A percentile compares a stretch with the other conserved stretches of the same genome.
These are phyloP conservation scores for Zelleria hepariella DNA, from an alignment of 2,888 invertebrate genomes.

Conservation along the genomic window DNA sequence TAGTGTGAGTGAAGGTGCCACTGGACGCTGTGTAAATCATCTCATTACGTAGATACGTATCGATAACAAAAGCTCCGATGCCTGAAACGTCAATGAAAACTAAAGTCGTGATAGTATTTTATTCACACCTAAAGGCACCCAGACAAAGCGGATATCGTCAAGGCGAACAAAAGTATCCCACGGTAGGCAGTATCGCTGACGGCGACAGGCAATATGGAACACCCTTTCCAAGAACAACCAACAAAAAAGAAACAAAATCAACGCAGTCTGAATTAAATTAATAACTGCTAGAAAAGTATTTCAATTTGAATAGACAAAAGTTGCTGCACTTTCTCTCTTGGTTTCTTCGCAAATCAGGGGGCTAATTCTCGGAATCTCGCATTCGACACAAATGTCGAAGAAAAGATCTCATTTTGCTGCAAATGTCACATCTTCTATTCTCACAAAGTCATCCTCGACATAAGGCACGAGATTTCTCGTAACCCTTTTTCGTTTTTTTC, in stretches of 20 bases:
- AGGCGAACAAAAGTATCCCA: slow-evolving; percentile 30
- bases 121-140: background rate
- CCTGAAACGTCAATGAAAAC: background rate
- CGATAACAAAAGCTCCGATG: slow-evolving; percentile 13
- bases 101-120: background rate
- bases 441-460: no score
- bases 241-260: background rate
- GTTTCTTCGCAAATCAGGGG: slow-evolving; percentile 33
- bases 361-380: no score
- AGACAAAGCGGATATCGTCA: slow-evolving; percentile 27
- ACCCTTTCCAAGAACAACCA: background rate
- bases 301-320: background rate
- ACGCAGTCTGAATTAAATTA: background rate
- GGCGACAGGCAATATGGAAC: slow-evolving; percentile 15
- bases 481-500: no score
- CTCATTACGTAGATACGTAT: no score
- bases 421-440: no score
- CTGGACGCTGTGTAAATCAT: no score
- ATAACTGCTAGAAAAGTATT: slow-evolving; percentile 3
- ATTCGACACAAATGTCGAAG: no score
- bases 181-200: slow-evolving; percentile 22
- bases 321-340: slow-evolving; percentile 5
- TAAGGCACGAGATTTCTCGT: no score
- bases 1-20: no score
- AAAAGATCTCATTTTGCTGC: no score